Evolutionary conservation across 2,797 vertebrate species (phyloP).

Genomic region (Triplophysa bombifrons): DNA sequence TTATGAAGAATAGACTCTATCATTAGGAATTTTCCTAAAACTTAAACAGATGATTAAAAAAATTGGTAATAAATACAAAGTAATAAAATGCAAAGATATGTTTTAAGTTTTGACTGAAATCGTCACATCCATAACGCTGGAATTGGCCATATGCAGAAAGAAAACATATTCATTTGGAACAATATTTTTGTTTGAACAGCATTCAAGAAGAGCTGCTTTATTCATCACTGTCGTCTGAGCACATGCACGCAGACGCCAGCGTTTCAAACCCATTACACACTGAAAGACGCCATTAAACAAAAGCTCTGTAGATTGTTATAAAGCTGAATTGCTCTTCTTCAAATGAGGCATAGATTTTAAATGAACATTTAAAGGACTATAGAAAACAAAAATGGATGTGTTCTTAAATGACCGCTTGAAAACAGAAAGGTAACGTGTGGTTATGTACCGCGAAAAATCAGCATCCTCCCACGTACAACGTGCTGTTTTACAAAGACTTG

Average conservation of each 20-base stretch:
- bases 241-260: background rate
- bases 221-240: constrained; percentile 31
- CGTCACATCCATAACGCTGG: too few relatives aligned
- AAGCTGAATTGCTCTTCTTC: constrained; percentile 18
- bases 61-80: too few relatives aligned
- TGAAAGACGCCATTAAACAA: constrained; percentile 30
- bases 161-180: constrained; percentile 1
- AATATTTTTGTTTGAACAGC: constrained; percentile 1
- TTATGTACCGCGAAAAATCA: constrained; percentile 17
- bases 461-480: constrained; percentile 15
- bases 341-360: background rate
- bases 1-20: too few relatives aligned
- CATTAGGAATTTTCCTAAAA: too few relatives aligned
- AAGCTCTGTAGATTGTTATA: constrained; percentile 21
- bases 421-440: constrained; percentile 23
- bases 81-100: too few relatives aligned
- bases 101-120: too few relatives aligned
- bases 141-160: background rate
- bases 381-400: constrained; percentile 11
- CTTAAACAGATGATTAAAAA: too few relatives aligned
- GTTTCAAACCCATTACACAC: constrained; percentile 38
- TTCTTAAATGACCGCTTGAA: constrained; percentile 20
- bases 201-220: constrained; percentile 23
- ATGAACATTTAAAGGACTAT: background rate
- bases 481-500: constrained; percentile 25